A percentile compares a stretch with the other conserved stretches of the same genome.
These are phyloP conservation scores for Sebastes iracundus DNA, from an alignment of 2,797 vertebrate species.

Conservation along the genomic window DNA sequence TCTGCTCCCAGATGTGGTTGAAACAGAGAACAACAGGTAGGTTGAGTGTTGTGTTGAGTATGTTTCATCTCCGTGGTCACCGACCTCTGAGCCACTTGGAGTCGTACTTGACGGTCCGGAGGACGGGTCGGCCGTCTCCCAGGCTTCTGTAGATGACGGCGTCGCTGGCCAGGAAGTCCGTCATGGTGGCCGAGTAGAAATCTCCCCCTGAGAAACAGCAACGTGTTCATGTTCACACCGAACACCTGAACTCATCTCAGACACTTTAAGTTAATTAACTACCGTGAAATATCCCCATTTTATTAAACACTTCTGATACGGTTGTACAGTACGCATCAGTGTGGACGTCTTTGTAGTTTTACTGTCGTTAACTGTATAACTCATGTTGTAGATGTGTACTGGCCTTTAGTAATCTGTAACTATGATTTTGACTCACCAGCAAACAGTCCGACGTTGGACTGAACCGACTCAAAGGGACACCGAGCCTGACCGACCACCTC, in stretches of 20 bases:
- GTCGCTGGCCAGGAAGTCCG: slow-evolving; percentile 96
- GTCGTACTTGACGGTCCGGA: slow-evolving; percentile 96
- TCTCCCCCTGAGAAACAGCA: slow-evolving; percentile 84
- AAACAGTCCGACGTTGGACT: slow-evolving; percentile 96
- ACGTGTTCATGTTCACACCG: background rate
- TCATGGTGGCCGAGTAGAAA: slow-evolving; percentile 96
- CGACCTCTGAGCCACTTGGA: slow-evolving; percentile 98
- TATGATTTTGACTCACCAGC: slow-evolving; percentile 85
- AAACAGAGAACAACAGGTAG: background rate
- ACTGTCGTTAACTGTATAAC: background rate
- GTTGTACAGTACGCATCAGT: no score
- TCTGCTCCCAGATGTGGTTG: background rate
- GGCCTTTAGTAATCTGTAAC: background rate
- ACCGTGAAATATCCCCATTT: background rate
- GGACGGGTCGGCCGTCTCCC: slow-evolving; percentile 88
- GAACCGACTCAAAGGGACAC: slow-evolving; percentile 95
- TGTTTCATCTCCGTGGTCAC: background rate
- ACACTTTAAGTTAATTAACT: background rate
- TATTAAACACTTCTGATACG: background rate
- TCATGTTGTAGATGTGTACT: background rate
- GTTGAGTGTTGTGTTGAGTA: background rate
- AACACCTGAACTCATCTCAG: background rate
- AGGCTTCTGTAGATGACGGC: slow-evolving; percentile 97
- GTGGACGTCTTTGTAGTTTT: background rate
- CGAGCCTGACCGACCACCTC: slow-evolving; percentile 95